phyloP scores from a whole-genome alignment of 2,888 invertebrate genomes.

The Ornithoptera priamus region DNA sequence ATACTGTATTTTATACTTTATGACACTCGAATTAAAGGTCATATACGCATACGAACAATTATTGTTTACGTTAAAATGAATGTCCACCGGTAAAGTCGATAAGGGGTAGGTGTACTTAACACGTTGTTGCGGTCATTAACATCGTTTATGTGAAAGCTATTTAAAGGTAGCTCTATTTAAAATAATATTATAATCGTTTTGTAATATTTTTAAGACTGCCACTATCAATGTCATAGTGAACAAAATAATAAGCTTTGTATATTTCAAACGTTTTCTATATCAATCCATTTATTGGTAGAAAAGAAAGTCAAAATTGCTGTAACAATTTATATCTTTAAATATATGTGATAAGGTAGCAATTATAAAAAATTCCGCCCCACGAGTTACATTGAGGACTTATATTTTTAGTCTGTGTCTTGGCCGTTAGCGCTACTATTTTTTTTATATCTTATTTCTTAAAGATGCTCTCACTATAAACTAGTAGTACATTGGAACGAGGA shows the following conservation, averaged over 20 bases:
- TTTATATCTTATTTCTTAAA: not conserved
- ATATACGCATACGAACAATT: slow-evolving; percentile 21
- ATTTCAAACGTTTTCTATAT: no score
- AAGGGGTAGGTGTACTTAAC: slow-evolving; percentile 55
- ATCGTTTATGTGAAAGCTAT: slow-evolving; percentile 40
- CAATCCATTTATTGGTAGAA: no score
- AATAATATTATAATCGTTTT: not conserved
- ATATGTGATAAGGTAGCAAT: no score
- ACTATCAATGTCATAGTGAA: not conserved
- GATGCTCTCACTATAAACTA: not conserved
- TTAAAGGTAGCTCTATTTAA: not conserved
- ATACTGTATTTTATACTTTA: slow-evolving; percentile 34
- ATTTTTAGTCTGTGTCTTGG: no score
- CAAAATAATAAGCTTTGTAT: no score
- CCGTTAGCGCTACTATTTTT: no score
- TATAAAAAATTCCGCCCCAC: no score
- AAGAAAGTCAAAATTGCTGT: no score
- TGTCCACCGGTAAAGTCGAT: slow-evolving; percentile 50
- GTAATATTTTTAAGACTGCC: not conserved
- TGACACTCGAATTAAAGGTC: slow-evolving; percentile 17
- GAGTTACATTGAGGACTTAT: no score
- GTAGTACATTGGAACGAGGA: not conserved
- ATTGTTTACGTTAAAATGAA: slow-evolving; percentile 8
- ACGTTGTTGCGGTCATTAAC: slow-evolving; percentile 48
- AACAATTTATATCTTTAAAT: no score